Conservation (phyloP, 2,888 invertebrate species). For the Cantharis lateralis region DNA sequence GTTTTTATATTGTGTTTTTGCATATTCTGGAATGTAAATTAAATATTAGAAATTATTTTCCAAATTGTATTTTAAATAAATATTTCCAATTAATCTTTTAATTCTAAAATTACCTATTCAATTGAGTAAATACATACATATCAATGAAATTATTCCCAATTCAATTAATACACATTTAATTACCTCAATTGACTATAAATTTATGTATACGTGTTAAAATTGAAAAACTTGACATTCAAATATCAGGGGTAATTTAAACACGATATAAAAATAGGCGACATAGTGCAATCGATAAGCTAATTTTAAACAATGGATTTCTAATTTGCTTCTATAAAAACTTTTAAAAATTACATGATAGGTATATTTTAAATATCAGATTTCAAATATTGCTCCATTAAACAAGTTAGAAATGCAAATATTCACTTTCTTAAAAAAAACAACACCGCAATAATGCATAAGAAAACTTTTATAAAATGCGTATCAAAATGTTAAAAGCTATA, state of each 20-base stretch:
- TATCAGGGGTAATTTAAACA: background rate
- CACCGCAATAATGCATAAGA: background rate
- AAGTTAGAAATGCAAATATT: background rate
- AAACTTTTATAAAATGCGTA: background rate
- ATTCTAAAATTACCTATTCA: no score
- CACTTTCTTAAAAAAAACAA: background rate
- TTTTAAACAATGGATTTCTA: background rate
- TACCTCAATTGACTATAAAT: background rate
- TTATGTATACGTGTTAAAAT: background rate
- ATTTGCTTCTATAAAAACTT: background rate
- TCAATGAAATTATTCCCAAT: background rate
- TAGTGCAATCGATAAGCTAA: background rate
- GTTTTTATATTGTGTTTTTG: no score
- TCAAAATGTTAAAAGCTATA: background rate
- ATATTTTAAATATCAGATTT: background rate
- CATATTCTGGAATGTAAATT: no score
- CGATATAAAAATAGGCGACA: slow-evolving; percentile 1
- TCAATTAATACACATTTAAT: background rate
- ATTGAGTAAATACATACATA: background rate
- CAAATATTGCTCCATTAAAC: background rate
- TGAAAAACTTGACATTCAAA: slow-evolving; percentile 3
- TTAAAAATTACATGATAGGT: background rate
- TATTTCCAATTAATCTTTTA: no score
- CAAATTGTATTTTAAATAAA: no score
- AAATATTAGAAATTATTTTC: no score